Percentiles rank a stretch among this genome's conserved stretches.
These are phyloP conservation scores for Hermodice carunculata DNA, from an alignment of 2,888 invertebrate species.

Conservation along the genomic window DNA sequence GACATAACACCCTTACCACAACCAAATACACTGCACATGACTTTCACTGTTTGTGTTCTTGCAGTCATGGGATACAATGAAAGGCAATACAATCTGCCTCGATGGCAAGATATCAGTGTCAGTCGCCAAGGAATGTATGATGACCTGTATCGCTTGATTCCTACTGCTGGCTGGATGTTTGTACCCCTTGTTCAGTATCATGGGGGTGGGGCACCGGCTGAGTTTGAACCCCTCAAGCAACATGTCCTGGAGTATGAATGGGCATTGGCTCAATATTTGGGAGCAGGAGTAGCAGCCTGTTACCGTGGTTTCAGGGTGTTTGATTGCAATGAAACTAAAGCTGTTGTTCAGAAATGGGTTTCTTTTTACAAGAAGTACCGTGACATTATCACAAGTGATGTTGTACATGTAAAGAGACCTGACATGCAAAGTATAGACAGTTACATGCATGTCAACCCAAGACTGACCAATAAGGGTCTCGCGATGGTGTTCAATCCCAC, in stretches of 20 bases:
- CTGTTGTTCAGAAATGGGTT: slow-evolving; percentile 39
- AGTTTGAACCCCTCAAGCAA: slow-evolving; percentile 37
- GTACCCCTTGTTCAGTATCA: slow-evolving; percentile 40
- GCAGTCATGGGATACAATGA: slow-evolving; percentile 43
- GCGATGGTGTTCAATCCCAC: slow-evolving; percentile 46
- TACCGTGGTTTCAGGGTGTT: slow-evolving; percentile 40
- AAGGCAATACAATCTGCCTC: slow-evolving; percentile 40
- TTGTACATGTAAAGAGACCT: slow-evolving; percentile 39
- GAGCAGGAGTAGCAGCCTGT: slow-evolving; percentile 43
- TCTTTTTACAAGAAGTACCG: slow-evolving; percentile 41
- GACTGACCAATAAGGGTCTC: slow-evolving; percentile 32
- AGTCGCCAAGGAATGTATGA: slow-evolving; percentile 43
- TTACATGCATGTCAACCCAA: slow-evolving; percentile 42
- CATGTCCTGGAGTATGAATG: slow-evolving; percentile 41
- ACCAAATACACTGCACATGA: no score
- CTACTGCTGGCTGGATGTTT: slow-evolving; percentile 43
- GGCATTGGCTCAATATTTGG: slow-evolving; percentile 43
- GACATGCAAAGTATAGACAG: slow-evolving; percentile 42
- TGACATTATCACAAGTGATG: slow-evolving; percentile 39
- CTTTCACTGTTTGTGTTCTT: no score
- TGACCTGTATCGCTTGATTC: slow-evolving; percentile 32
- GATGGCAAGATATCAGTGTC: slow-evolving; percentile 43
- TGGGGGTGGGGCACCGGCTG: slow-evolving; percentile 36
- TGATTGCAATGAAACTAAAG: slow-evolving; percentile 34
- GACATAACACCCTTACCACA: no score